phyloP scores from a whole-genome alignment of 2,113 vertebrate genomes.

The Centropus unirufus region DNA sequence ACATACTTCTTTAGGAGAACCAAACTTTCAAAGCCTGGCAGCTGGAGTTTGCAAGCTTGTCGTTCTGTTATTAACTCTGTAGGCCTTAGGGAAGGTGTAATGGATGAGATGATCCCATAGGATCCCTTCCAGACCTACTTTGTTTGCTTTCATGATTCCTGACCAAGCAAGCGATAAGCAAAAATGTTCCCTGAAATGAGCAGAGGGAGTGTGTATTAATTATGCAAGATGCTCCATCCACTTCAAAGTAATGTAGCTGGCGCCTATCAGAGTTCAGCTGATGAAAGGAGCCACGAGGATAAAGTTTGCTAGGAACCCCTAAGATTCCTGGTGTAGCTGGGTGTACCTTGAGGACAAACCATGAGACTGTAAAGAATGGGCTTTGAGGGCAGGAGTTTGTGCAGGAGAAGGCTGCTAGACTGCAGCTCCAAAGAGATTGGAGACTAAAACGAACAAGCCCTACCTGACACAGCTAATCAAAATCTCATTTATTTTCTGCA shows the following conservation, averaged over 20 bases:
- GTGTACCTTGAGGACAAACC: neutral
- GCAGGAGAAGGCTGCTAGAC: neutral
- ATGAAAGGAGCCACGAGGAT: neutral
- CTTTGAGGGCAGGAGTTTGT: neutral
- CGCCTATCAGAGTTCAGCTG: neutral
- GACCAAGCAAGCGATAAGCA: conserved; percentile 17
- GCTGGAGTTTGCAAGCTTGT: conserved; percentile 29
- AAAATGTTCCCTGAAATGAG: conserved; percentile 13
- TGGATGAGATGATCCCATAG: conserved; percentile 10
- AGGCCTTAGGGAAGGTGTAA: conserved; percentile 21
- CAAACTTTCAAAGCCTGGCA: conserved; percentile 28
- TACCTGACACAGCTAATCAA: neutral
- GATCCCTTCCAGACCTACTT: conserved; percentile 3
- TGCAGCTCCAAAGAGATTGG: neutral
- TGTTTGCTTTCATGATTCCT: conserved; percentile 39
- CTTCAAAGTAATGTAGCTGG: neutral
- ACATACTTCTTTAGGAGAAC: neutral
- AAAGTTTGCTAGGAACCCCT: neutral
- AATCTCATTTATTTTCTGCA: neutral
- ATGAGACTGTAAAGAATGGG: neutral
- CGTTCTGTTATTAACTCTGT: conserved; percentile 7
- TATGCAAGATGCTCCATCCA: neutral
- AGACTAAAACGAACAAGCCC: neutral
- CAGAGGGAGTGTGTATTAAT: neutral
- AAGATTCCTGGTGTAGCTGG: accelerated